These are phyloP conservation scores for Coluber constrictor DNA, from an alignment of 2,797 vertebrate species.

Conservation along the genomic window DNA sequence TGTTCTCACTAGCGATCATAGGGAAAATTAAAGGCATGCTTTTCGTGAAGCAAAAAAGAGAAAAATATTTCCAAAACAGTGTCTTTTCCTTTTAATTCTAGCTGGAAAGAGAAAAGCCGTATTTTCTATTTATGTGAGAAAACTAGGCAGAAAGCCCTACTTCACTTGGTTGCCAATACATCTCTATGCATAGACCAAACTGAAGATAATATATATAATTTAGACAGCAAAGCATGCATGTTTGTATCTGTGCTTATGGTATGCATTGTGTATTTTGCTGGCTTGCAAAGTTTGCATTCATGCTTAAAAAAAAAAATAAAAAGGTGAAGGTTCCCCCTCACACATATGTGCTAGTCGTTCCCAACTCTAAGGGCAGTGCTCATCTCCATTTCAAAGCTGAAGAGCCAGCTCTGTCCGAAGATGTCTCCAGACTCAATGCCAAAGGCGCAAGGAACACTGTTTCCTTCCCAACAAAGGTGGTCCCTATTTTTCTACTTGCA, in stretches of 20 bases:
- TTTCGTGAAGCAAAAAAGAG: conserved; percentile 41
- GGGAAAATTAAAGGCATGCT: background rate
- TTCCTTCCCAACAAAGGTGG: too few species aligned
- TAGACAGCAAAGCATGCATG: conserved; percentile 28
- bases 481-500: too few species aligned
- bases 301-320: conserved; percentile 30
- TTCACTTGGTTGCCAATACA: conserved; percentile 31
- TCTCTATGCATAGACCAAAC: conserved; percentile 52
- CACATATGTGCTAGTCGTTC: too few species aligned
- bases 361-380: too few species aligned
- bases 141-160: conserved; percentile 20
- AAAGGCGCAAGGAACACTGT: too few species aligned
- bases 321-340: too few species aligned
- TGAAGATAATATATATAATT: conserved; percentile 53
- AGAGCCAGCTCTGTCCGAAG: too few species aligned
- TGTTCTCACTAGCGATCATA: conserved; percentile 24
- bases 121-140: conserved; percentile 36
- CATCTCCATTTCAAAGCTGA: too few species aligned
- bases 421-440: too few species aligned
- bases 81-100: conserved; percentile 28
- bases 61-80: conserved; percentile 22
- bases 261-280: conserved; percentile 48
- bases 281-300: conserved; percentile 33
- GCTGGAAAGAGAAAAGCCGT: conserved; percentile 16
- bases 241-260: conserved; percentile 35